Evolutionary conservation across 2,888 invertebrate genomes (phyloP), one percentile per base, ranked within the genome.

Genomic region (Lasioglossum marginatum): DNA sequence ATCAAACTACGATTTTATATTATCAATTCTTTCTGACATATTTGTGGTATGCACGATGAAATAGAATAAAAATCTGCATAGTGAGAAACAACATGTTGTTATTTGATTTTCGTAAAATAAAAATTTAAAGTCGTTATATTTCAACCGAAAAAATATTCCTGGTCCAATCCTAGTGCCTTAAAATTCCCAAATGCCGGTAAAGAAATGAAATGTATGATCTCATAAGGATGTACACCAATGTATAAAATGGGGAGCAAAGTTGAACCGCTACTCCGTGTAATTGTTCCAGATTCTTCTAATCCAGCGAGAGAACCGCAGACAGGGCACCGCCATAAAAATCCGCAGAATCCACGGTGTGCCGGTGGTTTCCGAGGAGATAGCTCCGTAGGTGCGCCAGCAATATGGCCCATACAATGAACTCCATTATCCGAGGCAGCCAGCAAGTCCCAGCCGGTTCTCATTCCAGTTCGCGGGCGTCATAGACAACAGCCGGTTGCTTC

Each of bases 371-470:
- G 75, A 86, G 79, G 86, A 90, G 91, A 92, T 93, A 92, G 90
- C 87, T 88, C 86, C 88, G 48, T 68, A 82, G 89, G 88, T 86
- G 89, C 85, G 81, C 85, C 87, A 87, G 89, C 91, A 92, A 93
- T 92, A 91, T 88, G 89, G 81, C 80, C 82, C 91, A 88, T 88
- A 92, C 91, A 92, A 92, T 91, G 90, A 92, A 92, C 91, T 92
- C 81, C 86, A 87, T 90, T 87, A 83, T 85, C 86, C 75, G 16
- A 79, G 45, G 82, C 52, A 68, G 40, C 78, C 68, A 83, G 82
- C 76, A 89, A 89, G 87, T 91, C 87, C 77, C 84, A 77, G 73
- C 73, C 40, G 72, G 66, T 79, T 78, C 77, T 88, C 82, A 75
- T 77, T 76, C 77, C 57, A 76, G 45, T 57, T 71, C 66, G 71